These are phyloP conservation scores for Lingula anatina DNA, from an alignment of 2,888 invertebrate species.

Conservation along the genomic window DNA sequence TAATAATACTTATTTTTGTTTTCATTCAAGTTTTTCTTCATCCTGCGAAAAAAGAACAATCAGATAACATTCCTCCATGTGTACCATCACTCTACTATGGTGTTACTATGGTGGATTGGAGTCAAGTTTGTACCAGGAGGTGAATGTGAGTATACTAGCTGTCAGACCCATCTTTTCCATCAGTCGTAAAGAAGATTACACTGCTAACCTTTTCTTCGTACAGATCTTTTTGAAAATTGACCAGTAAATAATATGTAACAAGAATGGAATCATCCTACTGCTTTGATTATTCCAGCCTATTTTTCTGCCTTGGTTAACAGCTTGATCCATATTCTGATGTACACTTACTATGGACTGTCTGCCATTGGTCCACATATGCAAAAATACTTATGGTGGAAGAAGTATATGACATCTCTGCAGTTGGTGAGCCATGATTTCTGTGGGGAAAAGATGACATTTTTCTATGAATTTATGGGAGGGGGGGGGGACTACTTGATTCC, in stretches of 20 bases:
- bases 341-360: constrained; percentile 46
- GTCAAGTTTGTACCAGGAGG: constrained; percentile 43
- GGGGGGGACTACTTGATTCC: neutral
- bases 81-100: constrained; percentile 50
- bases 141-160: constrained; percentile 25
- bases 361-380: constrained; percentile 46
- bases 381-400: constrained; percentile 52
- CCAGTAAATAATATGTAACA: neutral
- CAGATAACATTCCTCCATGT: constrained; percentile 50
- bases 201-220: neutral
- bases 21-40: constrained; percentile 37
- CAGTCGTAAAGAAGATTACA: neutral
- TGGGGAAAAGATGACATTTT: neutral
- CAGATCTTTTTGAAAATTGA: neutral
- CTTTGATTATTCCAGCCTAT: constrained; percentile 38
- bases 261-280: neutral
- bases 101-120: constrained; percentile 47
- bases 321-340: constrained; percentile 48
- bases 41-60: constrained; percentile 45
- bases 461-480: neutral
- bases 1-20: too few species aligned
- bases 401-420: constrained; percentile 47
- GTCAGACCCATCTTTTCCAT: too few species aligned
- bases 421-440: constrained; percentile 26
- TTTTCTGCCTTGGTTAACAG: constrained; percentile 47